phyloP scores from a whole-genome alignment of 1,140 invertebrate species.

The Trichoplusia ni region DNA sequence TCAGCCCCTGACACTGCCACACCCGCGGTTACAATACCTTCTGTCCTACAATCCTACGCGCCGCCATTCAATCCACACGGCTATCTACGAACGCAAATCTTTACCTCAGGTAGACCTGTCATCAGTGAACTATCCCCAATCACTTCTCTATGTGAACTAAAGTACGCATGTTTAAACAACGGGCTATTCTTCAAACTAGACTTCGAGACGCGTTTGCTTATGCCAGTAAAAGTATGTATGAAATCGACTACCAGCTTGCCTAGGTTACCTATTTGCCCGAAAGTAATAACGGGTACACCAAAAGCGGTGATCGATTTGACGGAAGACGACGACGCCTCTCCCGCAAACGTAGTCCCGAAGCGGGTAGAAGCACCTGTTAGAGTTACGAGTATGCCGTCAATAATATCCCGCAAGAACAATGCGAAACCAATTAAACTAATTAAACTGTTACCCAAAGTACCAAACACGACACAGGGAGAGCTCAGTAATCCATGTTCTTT shows the following conservation, averaged over 20 bases:
- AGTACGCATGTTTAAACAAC: constrained; percentile 48
- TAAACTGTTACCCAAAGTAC: background rate
- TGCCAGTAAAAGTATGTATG: constrained; percentile 55
- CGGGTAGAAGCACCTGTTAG: background rate
- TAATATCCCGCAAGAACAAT: background rate
- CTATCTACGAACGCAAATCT: too few species aligned
- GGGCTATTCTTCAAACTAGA: constrained; percentile 63
- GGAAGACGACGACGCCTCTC: constrained; percentile 32
- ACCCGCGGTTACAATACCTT: background rate
- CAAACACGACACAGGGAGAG: background rate
- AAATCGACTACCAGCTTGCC: constrained; percentile 13
- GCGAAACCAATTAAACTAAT: constrained; percentile 10
- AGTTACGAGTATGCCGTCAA: too few species aligned
- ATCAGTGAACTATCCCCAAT: constrained; percentile 35
- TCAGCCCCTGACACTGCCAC: background rate
- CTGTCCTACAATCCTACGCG: constrained; percentile 10
- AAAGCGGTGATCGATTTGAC: constrained; percentile 49
- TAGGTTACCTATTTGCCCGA: too few species aligned
- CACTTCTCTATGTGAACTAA: constrained; percentile 56
- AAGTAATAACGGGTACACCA: background rate
- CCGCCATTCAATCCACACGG: too few species aligned
- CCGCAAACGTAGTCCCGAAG: too few species aligned
- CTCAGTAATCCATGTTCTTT: too few species aligned
- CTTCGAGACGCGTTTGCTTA: constrained; percentile 44
- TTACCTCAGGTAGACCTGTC: constrained; percentile 32